Conservation (phyloP, 1,140 invertebrate species). For the Drosophila sucinea region DNA sequence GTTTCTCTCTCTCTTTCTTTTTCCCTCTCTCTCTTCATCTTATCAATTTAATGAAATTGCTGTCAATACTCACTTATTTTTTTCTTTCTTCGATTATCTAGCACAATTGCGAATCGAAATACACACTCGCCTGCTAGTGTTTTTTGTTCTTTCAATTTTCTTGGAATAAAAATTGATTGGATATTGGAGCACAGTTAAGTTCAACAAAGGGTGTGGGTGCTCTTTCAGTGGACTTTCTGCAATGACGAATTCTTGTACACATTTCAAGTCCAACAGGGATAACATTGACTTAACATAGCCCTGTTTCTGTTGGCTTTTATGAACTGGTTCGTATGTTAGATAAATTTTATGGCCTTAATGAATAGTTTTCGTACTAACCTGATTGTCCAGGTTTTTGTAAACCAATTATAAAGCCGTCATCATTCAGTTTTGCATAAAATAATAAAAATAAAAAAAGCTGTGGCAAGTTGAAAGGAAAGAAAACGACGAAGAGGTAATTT, state of each 20-base stretch:
- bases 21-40: neutral
- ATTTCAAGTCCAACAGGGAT: neutral
- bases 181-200: too few relatives aligned
- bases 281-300: neutral
- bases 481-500: too few relatives aligned
- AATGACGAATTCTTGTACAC: neutral
- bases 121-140: neutral
- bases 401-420: too few relatives aligned
- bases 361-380: too few relatives aligned
- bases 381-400: too few relatives aligned
- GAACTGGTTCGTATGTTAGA: neutral
- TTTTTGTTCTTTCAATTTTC: neutral
- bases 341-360: too few relatives aligned
- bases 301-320: neutral
- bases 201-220: too few relatives aligned
- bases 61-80: neutral
- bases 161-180: neutral
- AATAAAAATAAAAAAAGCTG: too few relatives aligned
- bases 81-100: neutral
- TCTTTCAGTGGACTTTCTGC: neutral
- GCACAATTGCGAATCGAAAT: neutral
- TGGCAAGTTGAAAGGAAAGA: too few relatives aligned
- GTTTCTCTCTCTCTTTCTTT: neutral
- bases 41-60: neutral
- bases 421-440: too few relatives aligned